Evolutionary conservation across 2,113 vertebrate genomes (phyloP), one percentile per base, ranked within the genome.

Genomic region (Cololabis saira): DNA sequence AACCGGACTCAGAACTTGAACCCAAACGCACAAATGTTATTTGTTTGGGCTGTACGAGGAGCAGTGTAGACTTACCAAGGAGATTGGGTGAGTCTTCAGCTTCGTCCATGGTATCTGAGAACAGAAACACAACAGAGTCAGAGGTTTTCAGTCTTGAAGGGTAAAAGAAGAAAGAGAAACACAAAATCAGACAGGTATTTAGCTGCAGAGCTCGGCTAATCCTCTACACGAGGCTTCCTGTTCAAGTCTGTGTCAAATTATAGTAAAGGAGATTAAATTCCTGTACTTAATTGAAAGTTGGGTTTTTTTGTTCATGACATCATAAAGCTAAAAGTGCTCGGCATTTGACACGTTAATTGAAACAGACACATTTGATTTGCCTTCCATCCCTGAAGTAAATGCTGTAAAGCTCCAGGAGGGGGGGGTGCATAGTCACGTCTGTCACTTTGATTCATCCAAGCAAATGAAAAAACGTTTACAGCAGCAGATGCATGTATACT

Each of bases 71-170:
- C 94, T 94, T 85, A 99, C 98, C 95, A 99, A 87, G 78, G 90
- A 92, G 74, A 99, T 98, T 9, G 98, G 98, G 71, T 98, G 96
- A 42, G 96, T 97, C 92, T 99, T 99, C 82, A 99, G 73, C 88
- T 99, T 99, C 67, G 98, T 99, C 97, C 98, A 99, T 72, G 96
- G 97, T 85, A 99, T 99, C 98, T 99, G 87, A 41, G 84, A 90
- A 27, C 27, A 37, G 47, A 59, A 65, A 78, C 10, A 53, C 33
- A 53, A 12, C n/a, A 68, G n/a, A 1, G 5, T 1, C n/a, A 41
- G 21, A 14, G 14, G 11, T 3, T 10, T 47, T 47, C 45, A 18
- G 45, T 47, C 1, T 47, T 47, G n/a, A 11, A 1, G 33, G 9
- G 57, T 41, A 52, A 14, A 41, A 49, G 49, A 45, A 45, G 16